Percentiles rank a stretch among this genome's conserved stretches.
phyloP scores from a whole-genome alignment of 2,113 vertebrate species.

The Percina caprodes region DNA sequence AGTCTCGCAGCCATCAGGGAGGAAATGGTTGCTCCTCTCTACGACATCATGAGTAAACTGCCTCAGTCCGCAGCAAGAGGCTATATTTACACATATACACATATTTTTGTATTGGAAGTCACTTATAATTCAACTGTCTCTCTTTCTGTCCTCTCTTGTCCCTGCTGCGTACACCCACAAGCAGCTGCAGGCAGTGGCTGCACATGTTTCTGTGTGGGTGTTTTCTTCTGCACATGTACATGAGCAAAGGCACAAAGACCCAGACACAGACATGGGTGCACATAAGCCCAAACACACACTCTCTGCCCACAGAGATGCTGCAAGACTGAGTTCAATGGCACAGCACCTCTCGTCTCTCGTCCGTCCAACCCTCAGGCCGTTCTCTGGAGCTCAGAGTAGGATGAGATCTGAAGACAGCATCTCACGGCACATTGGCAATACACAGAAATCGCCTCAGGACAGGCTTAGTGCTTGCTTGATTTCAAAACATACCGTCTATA shows the following conservation, averaged over 20 bases:
- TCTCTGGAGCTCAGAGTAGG: slow-evolving; percentile 48
- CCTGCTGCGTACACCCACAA: slow-evolving; percentile 30
- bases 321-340: slow-evolving; percentile 36
- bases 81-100: slow-evolving; percentile 14
- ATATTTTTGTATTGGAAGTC: slow-evolving; percentile 39
- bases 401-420: slow-evolving; percentile 55
- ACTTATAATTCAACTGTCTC: slow-evolving; percentile 44
- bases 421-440: slow-evolving; percentile 42
- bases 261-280: slow-evolving; percentile 18
- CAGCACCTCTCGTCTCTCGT: slow-evolving; percentile 53
- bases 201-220: slow-evolving; percentile 43
- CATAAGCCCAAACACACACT: slow-evolving; percentile 12
- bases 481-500: neutral
- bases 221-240: slow-evolving; percentile 21
- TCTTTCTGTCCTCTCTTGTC: neutral
- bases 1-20: slow-evolving; percentile 44
- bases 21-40: slow-evolving; percentile 44
- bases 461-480: slow-evolving; percentile 23
- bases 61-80: slow-evolving; percentile 36
- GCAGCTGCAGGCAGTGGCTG: slow-evolving; percentile 48
- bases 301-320: slow-evolving; percentile 46
- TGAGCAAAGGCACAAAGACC: slow-evolving; percentile 18
- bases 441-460: slow-evolving; percentile 16
- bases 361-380: slow-evolving; percentile 53
- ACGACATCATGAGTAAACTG: slow-evolving; percentile 31